Evolutionary conservation across 1,140 invertebrate species (phyloP).

Genomic region (Drosophila pectinifera): DNA sequence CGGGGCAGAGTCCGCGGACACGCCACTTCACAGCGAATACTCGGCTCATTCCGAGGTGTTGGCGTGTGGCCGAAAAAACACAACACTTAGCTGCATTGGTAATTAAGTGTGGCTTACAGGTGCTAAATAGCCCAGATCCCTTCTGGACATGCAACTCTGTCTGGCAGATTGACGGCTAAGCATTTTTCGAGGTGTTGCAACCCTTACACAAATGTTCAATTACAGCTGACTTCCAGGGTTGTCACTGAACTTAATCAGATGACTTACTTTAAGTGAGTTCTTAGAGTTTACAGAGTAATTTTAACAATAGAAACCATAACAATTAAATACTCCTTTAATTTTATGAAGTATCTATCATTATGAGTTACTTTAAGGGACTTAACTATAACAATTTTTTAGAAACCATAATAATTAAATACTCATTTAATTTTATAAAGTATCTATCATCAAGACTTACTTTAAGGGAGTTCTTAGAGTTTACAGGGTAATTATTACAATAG

Average conservation of each 20-base stretch:
- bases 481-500: no score
- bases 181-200: constrained; percentile 36
- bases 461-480: no score
- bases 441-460: no score
- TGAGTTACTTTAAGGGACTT: no score
- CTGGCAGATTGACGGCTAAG: constrained; percentile 16
- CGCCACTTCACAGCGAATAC: constrained; percentile 51
- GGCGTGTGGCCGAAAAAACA: constrained; percentile 56
- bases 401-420: no score
- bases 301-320: no score
- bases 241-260: background rate
- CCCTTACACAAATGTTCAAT: background rate
- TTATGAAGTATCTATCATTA: no score
- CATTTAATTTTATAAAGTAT: no score
- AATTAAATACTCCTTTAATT: no score
- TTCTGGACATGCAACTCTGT: constrained; percentile 58
- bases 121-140: constrained; percentile 64
- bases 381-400: no score
- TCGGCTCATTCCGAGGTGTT: constrained; percentile 35
- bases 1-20: constrained; percentile 38
- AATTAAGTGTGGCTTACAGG: constrained; percentile 68
- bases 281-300: no score
- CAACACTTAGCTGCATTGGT: constrained; percentile 59
- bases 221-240: background rate
- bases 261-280: no score